Evolutionary conservation across 2,888 invertebrate genomes (phyloP), one percentile per base, ranked within the genome.

Genomic region (Scaptomyza caliginosa): DNA sequence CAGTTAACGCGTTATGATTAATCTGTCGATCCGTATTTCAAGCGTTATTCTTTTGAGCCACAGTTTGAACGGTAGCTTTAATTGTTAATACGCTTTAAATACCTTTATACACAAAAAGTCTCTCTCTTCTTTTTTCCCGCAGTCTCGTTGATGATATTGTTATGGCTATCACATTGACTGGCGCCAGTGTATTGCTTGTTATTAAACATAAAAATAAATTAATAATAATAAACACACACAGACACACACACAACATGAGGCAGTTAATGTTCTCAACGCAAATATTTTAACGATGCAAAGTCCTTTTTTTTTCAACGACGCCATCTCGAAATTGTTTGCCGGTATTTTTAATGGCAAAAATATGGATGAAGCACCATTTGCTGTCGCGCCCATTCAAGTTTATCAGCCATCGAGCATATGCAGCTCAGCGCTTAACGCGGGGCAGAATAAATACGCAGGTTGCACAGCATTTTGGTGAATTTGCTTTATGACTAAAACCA

Each of bases 181-280:
- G 66, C 73, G 86, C 76, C 83, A 69, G 55, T 34, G 58, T 42
- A 59, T 63, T 28, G 28, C 55, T 55, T 65, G 73, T 78, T 86
- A 79, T 83, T 83, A 79, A 86, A 65, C 83, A 80, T 86, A 80
- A 83, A 86, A 76, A 79, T 83, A 83, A 80, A 86, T 86, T 76
- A 80, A 80, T 76, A 81, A 79, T 39, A 69, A 4, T 5, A 26
- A 4, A 42, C 21, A 26, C 36, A 32, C 23, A 23, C 16, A 17
- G 23, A 40, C 43, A 36, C 45, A 32, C 26, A 17, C 48, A 16
- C 48, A n/a, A n/a, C 36, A 32, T 60, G 57, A 43, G 59, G 38
- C 67, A 75, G 76, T 82, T 75, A 82, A 78, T 82, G 68, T 67
- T 56, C 49, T 23, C 51, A 46, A 43, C 59, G 62, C 73, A 85